Evolutionary conservation across 1,140 invertebrate species (phyloP), one percentile per base, ranked within the genome.

Genomic region (Oncopodura yosiiana): DNA sequence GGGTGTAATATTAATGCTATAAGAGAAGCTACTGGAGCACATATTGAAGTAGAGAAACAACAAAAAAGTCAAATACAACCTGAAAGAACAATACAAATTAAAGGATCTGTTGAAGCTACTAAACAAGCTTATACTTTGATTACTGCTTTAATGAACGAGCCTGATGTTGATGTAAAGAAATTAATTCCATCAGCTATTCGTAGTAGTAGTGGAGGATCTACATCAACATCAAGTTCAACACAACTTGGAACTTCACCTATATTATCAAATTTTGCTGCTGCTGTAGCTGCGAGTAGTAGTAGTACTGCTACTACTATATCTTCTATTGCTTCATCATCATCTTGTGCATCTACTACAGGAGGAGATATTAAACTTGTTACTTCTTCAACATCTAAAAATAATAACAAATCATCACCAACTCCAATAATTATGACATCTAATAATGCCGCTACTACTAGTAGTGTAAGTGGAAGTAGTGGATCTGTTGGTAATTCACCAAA

Each of bases 1-100:
- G 94, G 93, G 19, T 91, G 85, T 71, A 95, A 96, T 73, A 96
- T 98, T 62, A 97, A 96, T 75, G 87, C 92, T 5, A 96, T 98
- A 66, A 75, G 94, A 56, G 84, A 86, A 56, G 84, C 88, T 21
- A 95, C 92, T 14, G 90, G 91, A 45, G 94, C 94, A 3, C 89
- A 95, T 68, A 96, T 97, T 66, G 94, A 98, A 73, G 89, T 98
- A 2, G 94, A 98, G 69, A 97, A 96, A 69, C 89, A 94, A 72
- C 83, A 82, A 67, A 94, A 94, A 75, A 87, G 86, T 11, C 58
- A 61, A 45, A 53, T 59, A 16, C 87, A 91, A 72, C 87, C 86
- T 26, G 94, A 96, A 71, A 75, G 93, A 66, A 86, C 85, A 62
- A 93, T 97, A 54, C 94, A 91, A 12, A 94, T 97, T 64, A 94